Evolutionary conservation across 2,113 vertebrate species (phyloP).

Genomic region (Camelus dromedarius): DNA sequence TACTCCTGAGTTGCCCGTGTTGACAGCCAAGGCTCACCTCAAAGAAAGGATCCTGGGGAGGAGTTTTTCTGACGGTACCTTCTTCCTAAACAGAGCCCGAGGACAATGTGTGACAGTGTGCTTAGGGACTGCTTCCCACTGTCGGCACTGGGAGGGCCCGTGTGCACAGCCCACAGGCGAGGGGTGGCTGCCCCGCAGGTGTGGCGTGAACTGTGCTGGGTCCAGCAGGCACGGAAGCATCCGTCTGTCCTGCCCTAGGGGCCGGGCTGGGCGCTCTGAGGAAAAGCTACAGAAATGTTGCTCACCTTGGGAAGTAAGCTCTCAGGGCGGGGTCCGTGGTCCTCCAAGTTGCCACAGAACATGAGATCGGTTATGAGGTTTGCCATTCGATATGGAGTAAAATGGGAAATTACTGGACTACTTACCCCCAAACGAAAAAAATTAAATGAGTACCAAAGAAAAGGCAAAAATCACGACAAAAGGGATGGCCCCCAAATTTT

Average conservation of each 20-base stretch:
- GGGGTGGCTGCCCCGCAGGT: background rate
- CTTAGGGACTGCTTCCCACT: background rate
- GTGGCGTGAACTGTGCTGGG: background rate
- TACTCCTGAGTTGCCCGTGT: background rate
- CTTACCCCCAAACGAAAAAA: constrained; percentile 89
- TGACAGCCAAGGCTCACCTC: constrained; percentile 24
- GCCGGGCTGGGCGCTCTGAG: constrained; percentile 49
- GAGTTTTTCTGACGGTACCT: background rate
- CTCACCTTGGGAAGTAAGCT: constrained; percentile 90
- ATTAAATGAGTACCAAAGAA: constrained; percentile 72
- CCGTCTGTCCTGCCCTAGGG: constrained; percentile 70
- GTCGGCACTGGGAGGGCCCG: background rate
- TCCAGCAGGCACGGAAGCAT: constrained; percentile 40
- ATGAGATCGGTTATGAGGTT: constrained; percentile 83
- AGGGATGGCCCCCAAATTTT: constrained; percentile 64
- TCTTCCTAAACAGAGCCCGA: constrained; percentile 66
- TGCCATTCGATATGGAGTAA: constrained; percentile 78
- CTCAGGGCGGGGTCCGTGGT: constrained; percentile 88
- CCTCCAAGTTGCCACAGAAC: constrained; percentile 86
- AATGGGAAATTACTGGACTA: constrained; percentile 86
- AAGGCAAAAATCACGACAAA: constrained; percentile 69
- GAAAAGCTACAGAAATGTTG: constrained; percentile 86
- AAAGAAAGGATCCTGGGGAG: constrained; percentile 46
- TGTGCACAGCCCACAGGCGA: constrained; percentile 4
- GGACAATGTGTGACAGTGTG: background rate